Evolutionary conservation across 2,113 vertebrate genomes (phyloP), one percentile per base, ranked within the genome.

Genomic region (Podarcis raffonei): DNA sequence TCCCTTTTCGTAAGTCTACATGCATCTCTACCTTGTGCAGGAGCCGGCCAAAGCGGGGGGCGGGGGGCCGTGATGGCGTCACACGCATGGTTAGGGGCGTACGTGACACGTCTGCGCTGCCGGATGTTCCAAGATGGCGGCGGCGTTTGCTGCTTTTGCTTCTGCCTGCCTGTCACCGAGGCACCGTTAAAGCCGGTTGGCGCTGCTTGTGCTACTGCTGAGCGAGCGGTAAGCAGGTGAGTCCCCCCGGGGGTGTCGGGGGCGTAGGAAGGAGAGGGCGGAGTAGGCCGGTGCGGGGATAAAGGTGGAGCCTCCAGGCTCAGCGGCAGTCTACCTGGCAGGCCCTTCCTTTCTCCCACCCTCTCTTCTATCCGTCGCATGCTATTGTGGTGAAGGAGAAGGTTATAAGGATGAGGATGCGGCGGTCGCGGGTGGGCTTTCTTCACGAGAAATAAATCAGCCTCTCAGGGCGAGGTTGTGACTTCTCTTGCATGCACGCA

Each of bases 41-140:
- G 37, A 25, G 22, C 30, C 25, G 25, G 32, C 0, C 39, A 3
- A 6, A 57, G 13, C 1, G 35, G 35, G 22, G 1, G 1, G 22
- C 8, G 6, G 1, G 20, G 5, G 3, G 2, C 13, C 30, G 75
- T 1, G 72, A 7, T 90, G 92, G n/a, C 92, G 95, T 95, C 91
- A 94, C 22, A 18, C 59, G 81, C 87, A 68, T 9, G 37, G 66
- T n/a, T 48, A 92, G 92, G 88, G 78, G 79, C 88, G 76, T 91
- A 7, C 72, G 95, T 98, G 97, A 98, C 98, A 98, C 98, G 98
- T 98, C 96, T 97, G 96, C n/a, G 79, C 62, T 84, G 96, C 96
- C 98, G 98, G 98, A 98, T 98, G 97, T 97, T 30, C 96, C 96
- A 97, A 98, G 97, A 98, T 98, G 98, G 97, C 96, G 96, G 96